These are phyloP conservation scores for Scalopus aquaticus DNA, from an alignment of 2,113 vertebrate genomes.

Conservation along the genomic window DNA sequence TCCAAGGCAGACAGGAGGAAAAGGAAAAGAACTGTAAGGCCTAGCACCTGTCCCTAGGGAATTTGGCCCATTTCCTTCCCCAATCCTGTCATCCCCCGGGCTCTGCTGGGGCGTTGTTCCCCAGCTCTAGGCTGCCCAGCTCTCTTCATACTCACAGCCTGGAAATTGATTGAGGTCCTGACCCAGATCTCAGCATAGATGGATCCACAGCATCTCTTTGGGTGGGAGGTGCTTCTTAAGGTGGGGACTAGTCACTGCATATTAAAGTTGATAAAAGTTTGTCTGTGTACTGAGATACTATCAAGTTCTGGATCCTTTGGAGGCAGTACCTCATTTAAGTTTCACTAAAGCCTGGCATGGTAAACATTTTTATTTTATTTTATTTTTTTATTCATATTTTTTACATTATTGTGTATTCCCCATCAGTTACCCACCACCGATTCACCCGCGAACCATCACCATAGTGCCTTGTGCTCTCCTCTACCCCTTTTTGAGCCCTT, in stretches of 20 bases:
- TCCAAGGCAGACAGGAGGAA: not conserved
- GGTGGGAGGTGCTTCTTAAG: not conserved
- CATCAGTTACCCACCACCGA: too few relatives aligned
- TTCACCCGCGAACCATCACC: too few relatives aligned
- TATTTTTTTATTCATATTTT: too few relatives aligned
- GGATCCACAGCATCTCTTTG: not conserved
- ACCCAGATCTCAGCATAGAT: not conserved
- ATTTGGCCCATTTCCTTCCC: not conserved
- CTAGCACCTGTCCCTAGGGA: not conserved
- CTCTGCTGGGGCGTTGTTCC: not conserved
- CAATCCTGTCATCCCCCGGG: not conserved
- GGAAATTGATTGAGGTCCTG: too few relatives aligned
- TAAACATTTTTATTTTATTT: too few relatives aligned
- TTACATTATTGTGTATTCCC: too few relatives aligned
- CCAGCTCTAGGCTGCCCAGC: not conserved
- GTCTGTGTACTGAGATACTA: not conserved
- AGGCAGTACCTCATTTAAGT: not conserved
- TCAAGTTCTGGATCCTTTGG: not conserved
- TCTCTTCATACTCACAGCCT: not conserved
- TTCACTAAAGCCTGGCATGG: not conserved
- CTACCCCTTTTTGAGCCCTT: too few relatives aligned
- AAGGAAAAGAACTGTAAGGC: not conserved
- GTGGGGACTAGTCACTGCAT: not conserved
- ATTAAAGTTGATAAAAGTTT: not conserved
- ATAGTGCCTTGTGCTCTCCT: too few relatives aligned